A percentile compares a stretch with the other conserved stretches of the same genome.
Conservation (phyloP, 2,797 vertebrate genomes). For the Smutsia temminckii region DNA sequence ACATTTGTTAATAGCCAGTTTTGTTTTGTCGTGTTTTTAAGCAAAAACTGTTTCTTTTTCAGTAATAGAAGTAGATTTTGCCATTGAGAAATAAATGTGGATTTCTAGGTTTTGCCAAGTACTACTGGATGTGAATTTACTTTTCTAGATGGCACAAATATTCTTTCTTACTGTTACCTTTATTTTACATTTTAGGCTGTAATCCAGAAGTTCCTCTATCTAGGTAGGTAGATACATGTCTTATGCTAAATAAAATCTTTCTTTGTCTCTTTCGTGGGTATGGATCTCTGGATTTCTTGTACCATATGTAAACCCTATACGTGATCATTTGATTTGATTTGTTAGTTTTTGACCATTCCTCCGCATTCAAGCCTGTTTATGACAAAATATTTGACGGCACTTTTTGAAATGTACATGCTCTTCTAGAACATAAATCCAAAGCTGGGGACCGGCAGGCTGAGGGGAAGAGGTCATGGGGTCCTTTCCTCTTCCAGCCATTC, state of each 20-base stretch:
- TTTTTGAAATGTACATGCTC: background rate
- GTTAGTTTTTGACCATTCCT: conserved; percentile 1
- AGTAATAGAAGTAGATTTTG: conserved; percentile 45
- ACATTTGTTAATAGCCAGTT: background rate
- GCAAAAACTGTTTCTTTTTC: conserved; percentile 2
- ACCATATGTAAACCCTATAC: background rate
- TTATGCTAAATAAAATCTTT: conserved; percentile 33
- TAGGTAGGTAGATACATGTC: conserved; percentile 83
- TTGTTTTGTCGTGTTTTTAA: background rate
- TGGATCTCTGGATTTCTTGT: background rate
- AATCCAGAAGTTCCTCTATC: conserved; percentile 87
- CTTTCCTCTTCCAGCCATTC: background rate
- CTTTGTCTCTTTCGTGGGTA: background rate
- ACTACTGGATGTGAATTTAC: background rate
- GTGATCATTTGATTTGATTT: background rate
- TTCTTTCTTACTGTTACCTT: conserved; percentile 72
- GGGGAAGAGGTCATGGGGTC: background rate
- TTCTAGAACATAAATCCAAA: background rate
- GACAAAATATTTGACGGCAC: background rate
- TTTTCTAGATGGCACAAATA: conserved; percentile 24
- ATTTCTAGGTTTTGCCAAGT: background rate
- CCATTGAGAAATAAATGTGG: background rate
- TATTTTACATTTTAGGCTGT: conserved; percentile 80
- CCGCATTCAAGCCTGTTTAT: background rate
- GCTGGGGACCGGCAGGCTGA: background rate